These are phyloP conservation scores for Oreotrochilus melanogaster DNA, from an alignment of 2,113 vertebrate genomes.

Conservation along the genomic window DNA sequence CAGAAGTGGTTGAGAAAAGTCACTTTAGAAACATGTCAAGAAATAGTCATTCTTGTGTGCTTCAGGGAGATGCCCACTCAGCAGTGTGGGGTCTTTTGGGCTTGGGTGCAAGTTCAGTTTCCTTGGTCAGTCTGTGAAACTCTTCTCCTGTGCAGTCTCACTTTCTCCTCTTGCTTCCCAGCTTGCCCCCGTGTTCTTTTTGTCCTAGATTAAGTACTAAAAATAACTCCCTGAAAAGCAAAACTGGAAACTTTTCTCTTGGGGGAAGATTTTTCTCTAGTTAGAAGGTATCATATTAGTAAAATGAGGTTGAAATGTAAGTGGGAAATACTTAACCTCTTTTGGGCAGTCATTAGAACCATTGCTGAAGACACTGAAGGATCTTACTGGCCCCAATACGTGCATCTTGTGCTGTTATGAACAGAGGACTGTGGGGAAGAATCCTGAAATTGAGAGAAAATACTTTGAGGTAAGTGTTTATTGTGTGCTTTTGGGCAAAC, in stretches of 20 bases:
- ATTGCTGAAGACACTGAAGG: constrained; percentile 88
- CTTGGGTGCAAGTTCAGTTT: background rate
- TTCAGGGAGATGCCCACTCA: background rate
- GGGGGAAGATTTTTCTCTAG: background rate
- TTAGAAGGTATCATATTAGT: background rate
- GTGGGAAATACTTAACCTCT: background rate
- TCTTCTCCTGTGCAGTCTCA: background rate
- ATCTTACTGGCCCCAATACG: constrained; percentile 87
- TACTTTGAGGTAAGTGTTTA: constrained; percentile 89
- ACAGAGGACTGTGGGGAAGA: constrained; percentile 91
- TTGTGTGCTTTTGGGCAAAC: accelerated
- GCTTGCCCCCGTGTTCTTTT: background rate
- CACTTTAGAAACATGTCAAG: background rate
- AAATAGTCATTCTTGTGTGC: background rate
- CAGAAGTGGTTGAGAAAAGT: background rate
- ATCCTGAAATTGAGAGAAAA: constrained; percentile 90
- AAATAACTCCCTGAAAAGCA: constrained; percentile 8
- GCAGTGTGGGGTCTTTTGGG: background rate
- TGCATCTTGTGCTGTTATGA: constrained; percentile 95
- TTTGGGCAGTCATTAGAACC: constrained; percentile 88
- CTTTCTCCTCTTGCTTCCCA: background rate
- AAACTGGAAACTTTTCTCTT: background rate
- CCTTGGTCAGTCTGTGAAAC: background rate
- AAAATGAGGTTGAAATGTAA: background rate
- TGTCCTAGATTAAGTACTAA: constrained; percentile 29